Percentiles rank a stretch among this genome's conserved stretches.
phyloP scores from a whole-genome alignment of 2,797 vertebrate species.

The Gephyroberyx darwinii region DNA sequence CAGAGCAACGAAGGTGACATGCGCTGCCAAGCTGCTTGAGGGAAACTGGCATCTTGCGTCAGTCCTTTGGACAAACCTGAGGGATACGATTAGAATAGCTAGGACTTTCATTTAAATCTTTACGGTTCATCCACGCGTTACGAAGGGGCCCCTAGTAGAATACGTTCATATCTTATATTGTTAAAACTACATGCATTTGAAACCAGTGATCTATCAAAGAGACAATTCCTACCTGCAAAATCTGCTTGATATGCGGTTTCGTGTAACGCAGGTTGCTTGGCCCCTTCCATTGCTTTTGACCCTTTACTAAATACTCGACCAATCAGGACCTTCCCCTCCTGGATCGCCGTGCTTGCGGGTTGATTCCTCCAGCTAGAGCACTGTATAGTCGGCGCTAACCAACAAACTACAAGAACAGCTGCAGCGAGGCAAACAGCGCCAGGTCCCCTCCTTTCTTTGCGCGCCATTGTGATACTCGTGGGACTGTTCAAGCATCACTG shows the following conservation, averaged over 20 bases:
- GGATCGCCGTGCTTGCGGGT: too few relatives aligned
- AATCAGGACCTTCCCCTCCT: constrained; percentile 61
- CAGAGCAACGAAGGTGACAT: constrained; percentile 63
- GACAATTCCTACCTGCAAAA: constrained; percentile 48
- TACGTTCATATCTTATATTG: too few relatives aligned
- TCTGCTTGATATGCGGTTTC: constrained; percentile 59
- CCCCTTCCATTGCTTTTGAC: neutral
- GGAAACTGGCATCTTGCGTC: neutral
- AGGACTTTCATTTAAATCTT: too few relatives aligned
- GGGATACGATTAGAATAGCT: neutral
- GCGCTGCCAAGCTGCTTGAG: constrained; percentile 47
- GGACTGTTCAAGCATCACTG: accelerated
- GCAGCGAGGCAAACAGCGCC: neutral
- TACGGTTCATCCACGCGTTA: too few relatives aligned
- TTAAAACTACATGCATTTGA: too few relatives aligned
- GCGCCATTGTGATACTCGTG: constrained; percentile 17
- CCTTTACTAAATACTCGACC: constrained; percentile 24
- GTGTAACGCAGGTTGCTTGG: constrained; percentile 34
- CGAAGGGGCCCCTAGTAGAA: too few relatives aligned
- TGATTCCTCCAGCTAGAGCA: constrained; percentile 48
- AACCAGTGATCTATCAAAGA: too few relatives aligned
- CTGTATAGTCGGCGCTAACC: constrained; percentile 26
- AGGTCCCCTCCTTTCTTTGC: constrained; percentile 9
- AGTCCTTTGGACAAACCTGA: neutral
- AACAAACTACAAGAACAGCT: constrained; percentile 27